Evolutionary conservation across 2,888 invertebrate genomes (phyloP), one percentile per base, ranked within the genome.

Genomic region (Xiphydria camelus): DNA sequence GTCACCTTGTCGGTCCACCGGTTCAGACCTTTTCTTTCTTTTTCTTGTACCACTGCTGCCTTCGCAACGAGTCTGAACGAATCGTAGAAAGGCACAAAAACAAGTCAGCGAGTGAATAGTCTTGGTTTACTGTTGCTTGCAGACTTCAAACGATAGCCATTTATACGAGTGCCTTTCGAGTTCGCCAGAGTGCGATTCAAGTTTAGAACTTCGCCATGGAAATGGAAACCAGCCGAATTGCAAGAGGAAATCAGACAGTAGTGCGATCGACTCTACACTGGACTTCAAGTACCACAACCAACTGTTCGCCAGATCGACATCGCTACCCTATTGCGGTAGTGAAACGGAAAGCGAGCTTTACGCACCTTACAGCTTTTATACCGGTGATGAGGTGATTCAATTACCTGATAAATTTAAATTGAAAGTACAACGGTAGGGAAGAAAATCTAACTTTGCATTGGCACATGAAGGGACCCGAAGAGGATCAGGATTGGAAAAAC

Each of bases 321-420:
- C 89, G 2, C 79, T 89, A 36, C 89, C 89, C 4, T 91, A 90
- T 73, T 91, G 89, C 69, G 88, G 89, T 49, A 90, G 90, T 68
- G 91, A 91, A 74, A 83, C 84, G 42, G 91, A 91, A 74, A 89
- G 89, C 41, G 91, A 91, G 69, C 88, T 91, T 49, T 90, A 89
- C 66, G 85, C 89, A 5, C 89, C 90, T 1, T 89, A 89, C 73
- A 87, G 88, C 68, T 89, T 89, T 73, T 89, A 84, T 68, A 81
- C 81, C 55, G 81, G 82, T 6, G 81, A 79, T 57, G 83, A 83
- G 60, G 79, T 80, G n/a, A 77, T n/a, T n/a, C n/a, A n/a, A n/a
- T n/a, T n/a, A n/a, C n/a, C n/a, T n/a, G n/a, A 79, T 71, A 79
- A 80, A 38, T 74, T 73, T 44, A n/a, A n/a, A n/a, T n/a, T n/a